Evolutionary conservation across 2,888 invertebrate species (phyloP), one percentile per base, ranked within the genome.

Genomic region (Lepidonotus clava): DNA sequence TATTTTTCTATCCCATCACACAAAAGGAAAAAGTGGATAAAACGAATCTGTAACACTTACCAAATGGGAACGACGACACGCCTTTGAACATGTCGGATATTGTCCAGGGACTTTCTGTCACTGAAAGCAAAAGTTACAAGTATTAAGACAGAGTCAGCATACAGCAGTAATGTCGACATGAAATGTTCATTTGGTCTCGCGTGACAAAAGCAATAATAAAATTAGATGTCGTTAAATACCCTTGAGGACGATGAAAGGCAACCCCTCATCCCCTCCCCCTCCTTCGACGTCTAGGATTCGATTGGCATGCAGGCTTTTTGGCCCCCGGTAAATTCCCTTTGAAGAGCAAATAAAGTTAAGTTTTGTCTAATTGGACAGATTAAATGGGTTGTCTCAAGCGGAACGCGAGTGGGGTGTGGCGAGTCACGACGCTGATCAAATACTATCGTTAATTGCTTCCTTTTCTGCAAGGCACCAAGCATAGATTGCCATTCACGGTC

Each of bases 61-160:
- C 85, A 34, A 85, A 85, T 34, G 85, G 85, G 28, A 85, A 85
- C 18, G 85, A 71, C 18, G 71, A 66, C 32, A 85, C 85, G 38
- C 85, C 85, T 51, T 46, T 67, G 85, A 85, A 85, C 85, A 85
- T 85, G 66, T 85, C 85, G 11, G 85, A 66, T 67, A 85, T 85
- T 32, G 71, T 71, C 85, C 85, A 85, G 21, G 61, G 40, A 6
- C 32, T 71, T 28, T 76, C 51, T 14, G 61, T 66, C 24, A 51
- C 85, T 85, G 85, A 84, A 84, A 71, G 36, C 38, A 34, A 2
- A 5, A 71, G 71, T 36, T 11, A 34, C 36, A 38, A n/a, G n/a
- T n/a, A n/a, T n/a, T n/a, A n/a, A n/a, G 71, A 71, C 11, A 11
- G 28, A 2, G 61, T n/a, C 4, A 2, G 28, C 28, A 61, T 61